Percentiles rank a stretch among this genome's conserved stretches.
Conservation (phyloP, 2,797 vertebrate species). For the Odontamblyopus rebecca region DNA sequence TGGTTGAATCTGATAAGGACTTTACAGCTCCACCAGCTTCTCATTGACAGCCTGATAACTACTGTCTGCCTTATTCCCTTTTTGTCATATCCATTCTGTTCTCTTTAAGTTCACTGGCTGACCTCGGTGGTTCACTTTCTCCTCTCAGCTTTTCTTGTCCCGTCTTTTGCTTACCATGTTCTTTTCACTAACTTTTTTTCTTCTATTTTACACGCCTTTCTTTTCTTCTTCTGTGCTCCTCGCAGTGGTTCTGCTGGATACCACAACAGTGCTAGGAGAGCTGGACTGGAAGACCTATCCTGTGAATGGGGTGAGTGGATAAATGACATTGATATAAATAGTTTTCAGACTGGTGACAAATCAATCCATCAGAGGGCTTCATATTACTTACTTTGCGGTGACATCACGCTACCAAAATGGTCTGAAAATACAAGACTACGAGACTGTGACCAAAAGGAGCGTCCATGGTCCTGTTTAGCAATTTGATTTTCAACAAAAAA, state of each 20-base stretch:
- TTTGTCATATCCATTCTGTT: slow-evolving; percentile 67
- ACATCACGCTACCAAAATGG: no score
- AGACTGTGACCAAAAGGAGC: no score
- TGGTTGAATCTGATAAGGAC: slow-evolving; percentile 68
- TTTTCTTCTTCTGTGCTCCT: slow-evolving; percentile 51
- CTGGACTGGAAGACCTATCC: slow-evolving; percentile 98
- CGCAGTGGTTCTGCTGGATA: slow-evolving; percentile 95
- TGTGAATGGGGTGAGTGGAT: slow-evolving; percentile 93
- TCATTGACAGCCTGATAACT: slow-evolving; percentile 74
- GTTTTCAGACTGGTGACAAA: background rate
- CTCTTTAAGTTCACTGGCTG: slow-evolving; percentile 53
- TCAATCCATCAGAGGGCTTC: background rate
- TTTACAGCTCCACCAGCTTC: slow-evolving; percentile 53
- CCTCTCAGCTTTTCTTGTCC: slow-evolving; percentile 31
- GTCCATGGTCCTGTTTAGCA: no score
- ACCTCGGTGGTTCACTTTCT: slow-evolving; percentile 32
- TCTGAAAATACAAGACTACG: no score
- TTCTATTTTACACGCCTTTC: slow-evolving; percentile 48
- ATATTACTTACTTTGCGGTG: no score
- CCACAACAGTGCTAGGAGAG: slow-evolving; percentile 91
- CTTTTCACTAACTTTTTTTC: slow-evolving; percentile 22
- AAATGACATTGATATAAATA: background rate
- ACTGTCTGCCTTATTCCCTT: slow-evolving; percentile 60
- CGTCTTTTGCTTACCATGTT: slow-evolving; percentile 34
- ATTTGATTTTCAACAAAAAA: no score